phyloP scores from a whole-genome alignment of 2,113 vertebrate species.

The Bos taurus region DNA sequence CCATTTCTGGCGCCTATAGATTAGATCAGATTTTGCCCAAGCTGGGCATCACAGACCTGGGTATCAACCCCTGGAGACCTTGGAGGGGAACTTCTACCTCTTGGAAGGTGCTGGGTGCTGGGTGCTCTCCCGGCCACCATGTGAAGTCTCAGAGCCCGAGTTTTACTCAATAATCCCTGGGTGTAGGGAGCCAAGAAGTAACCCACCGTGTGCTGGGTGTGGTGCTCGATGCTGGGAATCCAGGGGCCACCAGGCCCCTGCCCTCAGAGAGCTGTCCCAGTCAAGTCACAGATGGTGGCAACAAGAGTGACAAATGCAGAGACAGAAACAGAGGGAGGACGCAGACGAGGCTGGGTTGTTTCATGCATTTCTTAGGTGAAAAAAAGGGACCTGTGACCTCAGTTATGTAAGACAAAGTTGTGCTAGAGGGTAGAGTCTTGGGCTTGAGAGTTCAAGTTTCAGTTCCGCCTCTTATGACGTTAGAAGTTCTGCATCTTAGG shows the following conservation, averaged over 20 bases:
- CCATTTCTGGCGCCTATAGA: background rate
- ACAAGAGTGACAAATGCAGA: rapidly evolving
- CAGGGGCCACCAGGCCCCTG: background rate
- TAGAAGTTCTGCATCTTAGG: no score
- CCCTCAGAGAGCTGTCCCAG: background rate
- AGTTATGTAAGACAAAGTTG: no score
- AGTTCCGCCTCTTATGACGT: rapidly evolving
- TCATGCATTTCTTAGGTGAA: rapidly evolving
- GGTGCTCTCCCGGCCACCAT: rapidly evolving
- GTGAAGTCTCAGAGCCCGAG: background rate
- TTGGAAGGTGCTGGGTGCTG: rapidly evolving
- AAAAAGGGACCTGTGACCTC: background rate
- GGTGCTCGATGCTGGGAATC: rapidly evolving
- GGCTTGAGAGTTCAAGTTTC: no score
- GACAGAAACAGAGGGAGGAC: background rate
- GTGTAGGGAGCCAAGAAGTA: rapidly evolving
- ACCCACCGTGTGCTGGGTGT: rapidly evolving
- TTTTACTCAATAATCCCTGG: background rate
- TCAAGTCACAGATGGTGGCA: background rate
- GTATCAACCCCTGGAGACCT: no score
- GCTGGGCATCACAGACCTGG: slow-evolving; percentile 1
- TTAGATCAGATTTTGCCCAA: background rate
- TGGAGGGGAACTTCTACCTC: rapidly evolving
- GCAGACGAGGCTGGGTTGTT: rapidly evolving
- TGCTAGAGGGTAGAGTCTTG: background rate